Percentiles rank a stretch among this genome's conserved stretches.
Evolutionary conservation across 2,888 invertebrate species (phyloP).

Genomic region (Tiphia femorata): DNA sequence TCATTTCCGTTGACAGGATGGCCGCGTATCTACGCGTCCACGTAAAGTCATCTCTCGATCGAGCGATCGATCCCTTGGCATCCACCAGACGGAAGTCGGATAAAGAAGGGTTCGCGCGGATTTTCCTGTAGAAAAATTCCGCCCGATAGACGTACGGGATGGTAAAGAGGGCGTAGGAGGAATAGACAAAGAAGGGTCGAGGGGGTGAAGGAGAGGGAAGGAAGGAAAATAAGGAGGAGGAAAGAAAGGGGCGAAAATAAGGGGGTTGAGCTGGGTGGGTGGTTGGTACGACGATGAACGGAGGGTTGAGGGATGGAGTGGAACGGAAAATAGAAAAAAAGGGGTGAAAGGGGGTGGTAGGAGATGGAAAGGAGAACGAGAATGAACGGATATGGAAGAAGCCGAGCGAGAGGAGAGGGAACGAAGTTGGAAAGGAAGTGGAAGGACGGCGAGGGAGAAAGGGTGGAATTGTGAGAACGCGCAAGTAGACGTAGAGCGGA

Average conservation of each 20-base stretch:
- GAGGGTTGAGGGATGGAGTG: too few relatives aligned
- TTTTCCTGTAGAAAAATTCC: background rate
- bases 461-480: too few relatives aligned
- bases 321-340: too few relatives aligned
- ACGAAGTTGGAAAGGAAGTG: background rate
- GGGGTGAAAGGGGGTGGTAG: background rate
- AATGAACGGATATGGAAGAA: slow-evolving; percentile 3
- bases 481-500: too few relatives aligned
- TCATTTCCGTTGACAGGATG: too few relatives aligned
- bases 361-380: slow-evolving; percentile 13
- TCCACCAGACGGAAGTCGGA: slow-evolving; percentile 8
- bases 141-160: slow-evolving; percentile 2
- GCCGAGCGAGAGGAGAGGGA: background rate
- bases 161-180: background rate
- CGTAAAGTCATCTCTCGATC: too few relatives aligned
- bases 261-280: too few relatives aligned
- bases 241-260: too few relatives aligned
- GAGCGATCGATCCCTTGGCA: slow-evolving; percentile 11
- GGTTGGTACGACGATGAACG: too few relatives aligned
- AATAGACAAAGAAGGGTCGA: background rate
- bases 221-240: too few relatives aligned
- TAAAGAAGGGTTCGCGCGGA: slow-evolving; percentile 17
- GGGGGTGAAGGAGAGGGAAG: background rate
- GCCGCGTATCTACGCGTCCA: too few relatives aligned
- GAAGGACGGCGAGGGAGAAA: too few relatives aligned